phyloP scores from a whole-genome alignment of 30 jellyfish, hydroid and myxozoan genomes.

The Aurelia coerulea region DNA sequence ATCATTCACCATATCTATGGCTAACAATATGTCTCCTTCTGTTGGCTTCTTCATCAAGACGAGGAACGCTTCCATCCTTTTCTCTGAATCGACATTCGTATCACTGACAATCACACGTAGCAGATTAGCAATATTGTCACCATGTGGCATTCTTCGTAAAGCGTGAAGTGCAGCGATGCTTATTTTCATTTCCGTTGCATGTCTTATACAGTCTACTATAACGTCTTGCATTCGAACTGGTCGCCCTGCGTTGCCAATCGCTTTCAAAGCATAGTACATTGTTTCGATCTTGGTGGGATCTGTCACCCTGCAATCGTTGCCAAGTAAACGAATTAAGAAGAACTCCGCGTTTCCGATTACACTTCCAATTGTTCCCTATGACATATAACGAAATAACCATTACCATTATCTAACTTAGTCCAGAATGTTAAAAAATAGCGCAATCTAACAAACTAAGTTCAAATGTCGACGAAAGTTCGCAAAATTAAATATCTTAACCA shows the following conservation, averaged over 20 bases:
- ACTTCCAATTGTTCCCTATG: slow-evolving; percentile 69
- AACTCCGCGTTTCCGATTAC: slow-evolving; percentile 74
- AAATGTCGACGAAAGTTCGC: too few species aligned
- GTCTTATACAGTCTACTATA: slow-evolving; percentile 82
- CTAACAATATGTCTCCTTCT: slow-evolving; percentile 66
- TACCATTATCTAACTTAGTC: background rate
- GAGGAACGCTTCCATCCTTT: slow-evolving; percentile 79
- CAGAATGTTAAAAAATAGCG: too few species aligned
- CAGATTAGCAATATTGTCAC: slow-evolving; percentile 14
- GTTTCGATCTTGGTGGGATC: slow-evolving; percentile 34
- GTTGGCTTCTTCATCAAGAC: slow-evolving; percentile 81
- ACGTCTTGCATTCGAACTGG: slow-evolving; percentile 73
- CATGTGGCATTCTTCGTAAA: slow-evolving; percentile 74
- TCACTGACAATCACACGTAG: slow-evolving; percentile 74
- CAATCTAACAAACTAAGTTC: too few species aligned
- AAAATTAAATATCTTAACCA: too few species aligned
- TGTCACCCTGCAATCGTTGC: slow-evolving; percentile 80
- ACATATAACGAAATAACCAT: background rate
- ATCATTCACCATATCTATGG: slow-evolving; percentile 89
- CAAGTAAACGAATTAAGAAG: slow-evolving; percentile 79
- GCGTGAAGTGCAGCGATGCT: slow-evolving; percentile 96
- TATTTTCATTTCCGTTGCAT: slow-evolving; percentile 76
- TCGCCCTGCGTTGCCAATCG: slow-evolving; percentile 97
- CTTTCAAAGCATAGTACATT: slow-evolving; percentile 84
- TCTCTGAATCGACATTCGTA: slow-evolving; percentile 82